phyloP scores from a whole-genome alignment of 2,113 vertebrate genomes.

The Stercorarius parasiticus region DNA sequence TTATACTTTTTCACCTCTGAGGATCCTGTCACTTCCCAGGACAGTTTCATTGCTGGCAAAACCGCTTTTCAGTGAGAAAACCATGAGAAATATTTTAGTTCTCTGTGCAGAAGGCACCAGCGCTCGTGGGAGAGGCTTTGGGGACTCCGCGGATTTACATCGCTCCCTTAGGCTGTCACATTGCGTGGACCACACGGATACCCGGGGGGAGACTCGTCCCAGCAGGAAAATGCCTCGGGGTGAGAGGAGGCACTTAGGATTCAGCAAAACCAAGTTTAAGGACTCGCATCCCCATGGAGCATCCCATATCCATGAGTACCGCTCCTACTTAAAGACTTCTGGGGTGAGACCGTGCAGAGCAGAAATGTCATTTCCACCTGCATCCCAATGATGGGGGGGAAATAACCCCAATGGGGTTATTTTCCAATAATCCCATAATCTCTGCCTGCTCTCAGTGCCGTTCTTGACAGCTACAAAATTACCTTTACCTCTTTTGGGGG shows the following conservation, averaged over 20 bases:
- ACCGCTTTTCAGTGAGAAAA: background rate
- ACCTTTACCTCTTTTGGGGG: background rate
- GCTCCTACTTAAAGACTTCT: background rate
- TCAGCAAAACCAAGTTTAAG: background rate
- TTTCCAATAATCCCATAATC: background rate
- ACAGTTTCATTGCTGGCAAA: background rate
- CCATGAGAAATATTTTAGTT: too few species aligned
- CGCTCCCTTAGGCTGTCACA: accelerated
- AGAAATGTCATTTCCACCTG: background rate
- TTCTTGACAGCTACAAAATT: background rate
- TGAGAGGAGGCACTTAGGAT: background rate
- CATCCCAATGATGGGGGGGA: background rate
- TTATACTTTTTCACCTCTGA: background rate
- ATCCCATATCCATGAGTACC: background rate
- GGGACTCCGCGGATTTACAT: background rate
- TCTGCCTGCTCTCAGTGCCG: background rate
- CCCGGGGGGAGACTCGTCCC: background rate
- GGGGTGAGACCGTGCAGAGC: background rate
- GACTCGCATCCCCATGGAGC: background rate
- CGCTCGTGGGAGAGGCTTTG: accelerated
- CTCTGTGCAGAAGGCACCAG: background rate
- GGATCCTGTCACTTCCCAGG: background rate
- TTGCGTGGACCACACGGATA: accelerated
- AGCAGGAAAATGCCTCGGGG: background rate
- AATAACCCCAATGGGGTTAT: background rate